Evolutionary conservation across 2,113 vertebrate species (phyloP).

Genomic region (Corvus moneduloides): DNA sequence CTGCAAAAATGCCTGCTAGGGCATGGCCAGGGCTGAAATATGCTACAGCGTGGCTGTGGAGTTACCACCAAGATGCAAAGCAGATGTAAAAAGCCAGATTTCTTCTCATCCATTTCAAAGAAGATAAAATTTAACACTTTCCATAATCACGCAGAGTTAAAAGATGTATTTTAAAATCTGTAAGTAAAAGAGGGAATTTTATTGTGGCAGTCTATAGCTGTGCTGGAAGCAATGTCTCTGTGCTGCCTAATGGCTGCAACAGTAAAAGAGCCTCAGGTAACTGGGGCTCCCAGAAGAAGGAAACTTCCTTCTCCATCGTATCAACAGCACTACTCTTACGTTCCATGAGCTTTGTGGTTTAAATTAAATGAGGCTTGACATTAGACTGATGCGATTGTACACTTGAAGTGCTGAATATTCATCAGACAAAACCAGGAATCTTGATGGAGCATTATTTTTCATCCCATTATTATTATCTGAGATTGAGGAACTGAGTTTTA

Average conservation of each 20-base stretch:
- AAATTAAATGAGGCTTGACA: background rate
- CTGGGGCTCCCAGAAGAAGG: background rate
- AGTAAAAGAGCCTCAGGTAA: background rate
- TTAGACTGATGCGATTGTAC: background rate
- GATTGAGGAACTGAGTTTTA: background rate
- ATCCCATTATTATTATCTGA: background rate
- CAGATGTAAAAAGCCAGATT: background rate
- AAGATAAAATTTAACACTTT: background rate
- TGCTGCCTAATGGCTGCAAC: background rate
- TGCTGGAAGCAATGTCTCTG: background rate
- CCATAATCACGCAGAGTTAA: background rate
- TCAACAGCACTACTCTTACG: background rate
- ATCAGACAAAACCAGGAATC: background rate
- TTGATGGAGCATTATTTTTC: background rate
- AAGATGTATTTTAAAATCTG: background rate
- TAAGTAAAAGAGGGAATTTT: background rate
- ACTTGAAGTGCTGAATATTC: background rate
- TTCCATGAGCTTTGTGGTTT: background rate
- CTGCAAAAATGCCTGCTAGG: background rate
- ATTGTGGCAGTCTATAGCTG: background rate
- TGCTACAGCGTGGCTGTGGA: background rate
- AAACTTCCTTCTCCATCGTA: background rate
- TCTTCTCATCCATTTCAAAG: background rate
- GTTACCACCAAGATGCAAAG: background rate
- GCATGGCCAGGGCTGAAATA: background rate